phyloP scores from a whole-genome alignment of 30 jellyfish, hydroid and myxozoan species.

The Clytia hemisphaerica region DNA sequence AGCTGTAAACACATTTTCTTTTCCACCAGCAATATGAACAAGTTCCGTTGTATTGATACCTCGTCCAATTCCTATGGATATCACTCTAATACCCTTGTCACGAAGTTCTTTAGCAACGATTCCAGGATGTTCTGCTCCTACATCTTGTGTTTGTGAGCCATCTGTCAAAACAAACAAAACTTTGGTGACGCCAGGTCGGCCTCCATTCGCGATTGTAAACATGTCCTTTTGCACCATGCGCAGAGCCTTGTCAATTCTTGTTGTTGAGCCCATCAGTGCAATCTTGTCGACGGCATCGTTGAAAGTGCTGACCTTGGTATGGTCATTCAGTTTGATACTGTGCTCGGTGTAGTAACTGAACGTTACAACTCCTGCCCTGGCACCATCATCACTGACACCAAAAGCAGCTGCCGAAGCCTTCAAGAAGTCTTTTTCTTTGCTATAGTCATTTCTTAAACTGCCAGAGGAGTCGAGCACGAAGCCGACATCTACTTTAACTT shows the following conservation, averaged over 20 bases:
- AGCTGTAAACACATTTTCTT: slow-evolving; percentile 42
- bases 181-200: slow-evolving; percentile 64
- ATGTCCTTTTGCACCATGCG: slow-evolving; percentile 52
- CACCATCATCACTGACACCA: slow-evolving; percentile 52
- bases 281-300: slow-evolving; percentile 68
- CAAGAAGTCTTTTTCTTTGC: slow-evolving; percentile 75
- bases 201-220: slow-evolving; percentile 44
- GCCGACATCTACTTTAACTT: slow-evolving; percentile 65
- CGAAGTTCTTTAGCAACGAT: slow-evolving; percentile 47
- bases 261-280: slow-evolving; percentile 77
- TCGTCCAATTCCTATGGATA: slow-evolving; percentile 71
- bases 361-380: slow-evolving; percentile 76
- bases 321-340: slow-evolving; percentile 54
- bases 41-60: slow-evolving; percentile 56
- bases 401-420: slow-evolving; percentile 53
- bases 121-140: slow-evolving; percentile 69
- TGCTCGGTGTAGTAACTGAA: slow-evolving; percentile 75
- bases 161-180: slow-evolving; percentile 69
- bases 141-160: slow-evolving; percentile 77
- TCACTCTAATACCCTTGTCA: slow-evolving; percentile 39
- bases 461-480: slow-evolving; percentile 94
- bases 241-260: slow-evolving; percentile 88
- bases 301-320: slow-evolving; percentile 45
- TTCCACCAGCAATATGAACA: slow-evolving; percentile 51
- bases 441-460: slow-evolving; percentile 62